Conservation (phyloP, 2,113 vertebrate genomes). For the Sphyrna mokarran region DNA sequence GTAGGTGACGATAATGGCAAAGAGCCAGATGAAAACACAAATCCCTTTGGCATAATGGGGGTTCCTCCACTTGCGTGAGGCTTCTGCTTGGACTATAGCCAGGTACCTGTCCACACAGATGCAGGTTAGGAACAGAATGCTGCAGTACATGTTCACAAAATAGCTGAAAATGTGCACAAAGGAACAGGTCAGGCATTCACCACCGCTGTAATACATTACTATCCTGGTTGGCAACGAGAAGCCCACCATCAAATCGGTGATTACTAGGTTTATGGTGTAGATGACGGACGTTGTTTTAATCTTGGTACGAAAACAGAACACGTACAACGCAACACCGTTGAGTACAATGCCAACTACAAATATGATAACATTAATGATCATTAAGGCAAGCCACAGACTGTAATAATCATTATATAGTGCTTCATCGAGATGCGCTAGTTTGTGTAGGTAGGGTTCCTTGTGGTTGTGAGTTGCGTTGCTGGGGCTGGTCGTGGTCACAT, state of each 20-base stretch:
- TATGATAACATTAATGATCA: conserved; percentile 72
- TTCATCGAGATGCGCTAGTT: conserved; percentile 64
- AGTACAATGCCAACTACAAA: conserved; percentile 76
- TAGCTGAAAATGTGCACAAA: conserved; percentile 83
- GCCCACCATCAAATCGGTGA: conserved; percentile 87
- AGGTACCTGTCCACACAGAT: conserved; percentile 90
- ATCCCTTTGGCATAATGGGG: conserved; percentile 73
- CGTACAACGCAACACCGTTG: conserved; percentile 77
- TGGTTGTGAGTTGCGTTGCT: conserved; percentile 44
- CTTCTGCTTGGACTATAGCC: conserved; percentile 74
- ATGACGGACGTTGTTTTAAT: conserved; percentile 74
- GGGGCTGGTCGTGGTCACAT: conserved; percentile 44
- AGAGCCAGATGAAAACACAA: conserved; percentile 81
- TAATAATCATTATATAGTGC: conserved; percentile 66
- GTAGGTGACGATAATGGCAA: conserved; percentile 84
- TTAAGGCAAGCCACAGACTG: conserved; percentile 71
- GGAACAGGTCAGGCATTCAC: conserved; percentile 65
- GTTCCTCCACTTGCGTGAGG: conserved; percentile 73
- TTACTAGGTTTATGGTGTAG: conserved; percentile 84
- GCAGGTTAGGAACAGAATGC: conserved; percentile 86
- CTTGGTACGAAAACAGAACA: conserved; percentile 74
- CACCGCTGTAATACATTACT: conserved; percentile 72
- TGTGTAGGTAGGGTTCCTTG: conserved; percentile 55
- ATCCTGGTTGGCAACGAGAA: conserved; percentile 79
- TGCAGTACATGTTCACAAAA: conserved; percentile 96